Conservation (phyloP, 37 sponge, comb jelly and placozoan species). For the Amphimedon queenslandica region DNA sequence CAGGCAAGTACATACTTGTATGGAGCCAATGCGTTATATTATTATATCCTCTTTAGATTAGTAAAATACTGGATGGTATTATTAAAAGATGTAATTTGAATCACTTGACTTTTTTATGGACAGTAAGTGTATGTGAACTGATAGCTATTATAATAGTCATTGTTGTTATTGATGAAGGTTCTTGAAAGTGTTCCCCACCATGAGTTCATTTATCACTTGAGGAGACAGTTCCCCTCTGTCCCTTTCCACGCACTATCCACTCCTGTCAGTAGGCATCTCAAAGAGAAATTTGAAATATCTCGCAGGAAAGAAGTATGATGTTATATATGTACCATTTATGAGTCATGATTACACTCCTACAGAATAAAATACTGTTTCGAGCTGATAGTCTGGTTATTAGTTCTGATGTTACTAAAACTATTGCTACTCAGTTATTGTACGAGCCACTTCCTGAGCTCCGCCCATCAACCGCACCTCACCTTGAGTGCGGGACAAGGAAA, state of each 20-base stretch:
- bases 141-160: neutral
- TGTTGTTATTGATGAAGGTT: conserved; percentile 16
- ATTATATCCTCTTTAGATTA: conserved; percentile 15
- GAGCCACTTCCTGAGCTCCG: too few relatives aligned
- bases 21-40: neutral
- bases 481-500: too few relatives aligned
- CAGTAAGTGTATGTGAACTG: conserved; percentile 21
- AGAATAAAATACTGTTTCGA: neutral
- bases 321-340: too few relatives aligned
- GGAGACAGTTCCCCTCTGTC: neutral
- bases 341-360: neutral
- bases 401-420: too few relatives aligned
- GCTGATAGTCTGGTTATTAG: too few relatives aligned
- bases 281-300: conserved; percentile 20
- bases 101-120: conserved; percentile 55
- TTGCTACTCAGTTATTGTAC: too few relatives aligned
- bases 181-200: conserved; percentile 42
- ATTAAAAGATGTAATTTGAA: conserved; percentile 35
- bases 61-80: conserved; percentile 27
- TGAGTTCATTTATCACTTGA: conserved; percentile 29
- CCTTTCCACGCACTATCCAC: conserved; percentile 48
- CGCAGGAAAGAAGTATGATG: conserved; percentile 17
- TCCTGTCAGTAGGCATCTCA: conserved; percentile 25
- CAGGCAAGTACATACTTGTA: conserved; percentile 19
- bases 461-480: too few relatives aligned